Conservation (phyloP, 2,797 vertebrate species). For the Vipera latastei region DNA sequence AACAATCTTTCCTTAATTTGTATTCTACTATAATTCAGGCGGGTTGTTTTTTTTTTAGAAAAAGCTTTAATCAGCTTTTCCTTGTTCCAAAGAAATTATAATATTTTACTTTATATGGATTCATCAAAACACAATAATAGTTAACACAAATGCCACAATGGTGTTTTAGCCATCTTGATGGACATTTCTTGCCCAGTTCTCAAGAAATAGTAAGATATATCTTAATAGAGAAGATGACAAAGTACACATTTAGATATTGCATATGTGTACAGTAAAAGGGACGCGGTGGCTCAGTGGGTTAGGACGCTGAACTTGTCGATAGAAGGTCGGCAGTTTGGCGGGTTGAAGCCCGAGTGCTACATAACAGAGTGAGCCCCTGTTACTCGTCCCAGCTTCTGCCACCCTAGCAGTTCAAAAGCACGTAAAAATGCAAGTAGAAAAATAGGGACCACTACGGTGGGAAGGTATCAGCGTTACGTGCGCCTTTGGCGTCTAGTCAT, state of each 20-base stretch:
- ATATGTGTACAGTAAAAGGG: not conserved
- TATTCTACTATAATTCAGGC: not conserved
- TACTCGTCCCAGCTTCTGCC: too few species aligned
- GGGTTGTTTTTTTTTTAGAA: not conserved
- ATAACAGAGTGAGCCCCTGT: too few species aligned
- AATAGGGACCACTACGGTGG: too few species aligned
- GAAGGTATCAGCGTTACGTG: too few species aligned
- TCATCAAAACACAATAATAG: not conserved
- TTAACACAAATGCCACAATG: not conserved
- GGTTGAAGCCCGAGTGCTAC: too few species aligned
- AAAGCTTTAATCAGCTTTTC: constrained; percentile 17
- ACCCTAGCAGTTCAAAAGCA: too few species aligned
- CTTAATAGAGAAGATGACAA: not conserved
- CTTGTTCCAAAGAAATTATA: not conserved
- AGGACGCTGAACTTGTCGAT: too few species aligned
- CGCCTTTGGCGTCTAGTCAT: too few species aligned
- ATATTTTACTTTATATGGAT: not conserved
- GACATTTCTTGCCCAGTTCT: not conserved
- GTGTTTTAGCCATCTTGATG: not conserved
- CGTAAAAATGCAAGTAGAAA: too few species aligned
- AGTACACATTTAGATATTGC: not conserved
- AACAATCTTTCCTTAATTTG: constrained; percentile 1
- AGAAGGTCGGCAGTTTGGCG: too few species aligned
- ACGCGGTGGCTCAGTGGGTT: too few species aligned
- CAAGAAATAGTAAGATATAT: not conserved